Conservation (phyloP, 2,888 invertebrate species). For the Zele albiditarsus region DNA sequence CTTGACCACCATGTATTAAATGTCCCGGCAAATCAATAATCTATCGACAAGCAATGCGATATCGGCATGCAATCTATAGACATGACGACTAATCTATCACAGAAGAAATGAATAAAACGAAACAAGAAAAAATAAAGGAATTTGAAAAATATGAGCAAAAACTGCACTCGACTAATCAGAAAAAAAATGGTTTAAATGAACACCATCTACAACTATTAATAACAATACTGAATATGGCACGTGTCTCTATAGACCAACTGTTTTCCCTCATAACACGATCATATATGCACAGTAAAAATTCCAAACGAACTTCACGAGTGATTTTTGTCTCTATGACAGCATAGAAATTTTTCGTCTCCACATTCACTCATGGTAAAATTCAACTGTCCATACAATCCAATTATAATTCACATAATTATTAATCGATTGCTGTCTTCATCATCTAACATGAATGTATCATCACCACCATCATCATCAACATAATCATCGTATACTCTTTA, state of each 20-base stretch:
- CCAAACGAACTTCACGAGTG: no score
- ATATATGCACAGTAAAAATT: background rate
- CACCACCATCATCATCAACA: background rate
- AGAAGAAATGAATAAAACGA: background rate
- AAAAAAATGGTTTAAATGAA: no score
- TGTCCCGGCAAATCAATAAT: constrained; percentile 50
- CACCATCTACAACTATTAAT: no score
- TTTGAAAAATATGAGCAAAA: background rate
- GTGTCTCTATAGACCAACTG: background rate
- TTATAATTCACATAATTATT: background rate
- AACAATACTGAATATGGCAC: no score
- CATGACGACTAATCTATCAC: constrained; percentile 42
- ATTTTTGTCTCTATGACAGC: no score
- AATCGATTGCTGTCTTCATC: background rate
- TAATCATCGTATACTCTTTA: background rate
- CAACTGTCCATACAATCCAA: no score
- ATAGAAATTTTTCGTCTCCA: no score
- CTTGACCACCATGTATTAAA: constrained; percentile 19
- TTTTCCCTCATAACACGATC: background rate
- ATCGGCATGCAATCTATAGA: constrained; percentile 35
- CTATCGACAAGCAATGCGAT: constrained; percentile 48
- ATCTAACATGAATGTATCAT: background rate
- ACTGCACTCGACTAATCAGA: no score
- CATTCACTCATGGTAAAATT: no score
- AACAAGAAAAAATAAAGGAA: background rate